Percentiles rank a stretch among this genome's conserved stretches.
These are phyloP conservation scores for Erythrocercus mccallii DNA, from an alignment of 2,113 vertebrate species.

Conservation along the genomic window DNA sequence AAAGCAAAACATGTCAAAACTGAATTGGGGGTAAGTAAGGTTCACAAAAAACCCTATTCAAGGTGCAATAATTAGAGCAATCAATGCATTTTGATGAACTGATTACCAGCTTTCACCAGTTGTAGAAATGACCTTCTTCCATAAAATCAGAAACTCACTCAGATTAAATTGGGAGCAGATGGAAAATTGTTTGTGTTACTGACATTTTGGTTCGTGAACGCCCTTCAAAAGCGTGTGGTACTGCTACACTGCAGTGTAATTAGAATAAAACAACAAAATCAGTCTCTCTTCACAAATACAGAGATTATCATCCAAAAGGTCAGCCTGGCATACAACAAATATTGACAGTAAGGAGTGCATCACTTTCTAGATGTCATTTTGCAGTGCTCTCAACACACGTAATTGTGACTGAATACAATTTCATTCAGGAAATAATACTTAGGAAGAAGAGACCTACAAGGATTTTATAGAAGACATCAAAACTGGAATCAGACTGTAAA, in stretches of 20 bases:
- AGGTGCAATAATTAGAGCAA: conserved; percentile 23
- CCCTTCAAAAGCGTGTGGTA: not conserved
- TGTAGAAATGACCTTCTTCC: conserved; percentile 27
- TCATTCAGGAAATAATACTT: not conserved
- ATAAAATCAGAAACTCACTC: conserved; percentile 19
- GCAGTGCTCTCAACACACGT: not conserved
- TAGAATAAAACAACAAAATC: conserved; percentile 32
- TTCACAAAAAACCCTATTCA: not conserved
- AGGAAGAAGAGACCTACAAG: not conserved
- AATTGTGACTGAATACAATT: not conserved
- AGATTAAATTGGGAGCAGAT: conserved; percentile 47
- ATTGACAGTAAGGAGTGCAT: not conserved
- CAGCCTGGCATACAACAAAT: not conserved
- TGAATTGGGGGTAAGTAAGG: not conserved
- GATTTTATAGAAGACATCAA: not conserved
- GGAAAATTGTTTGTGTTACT: conserved; percentile 31
- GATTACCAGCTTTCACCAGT: conserved; percentile 43
- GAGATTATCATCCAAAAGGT: conserved; percentile 1
- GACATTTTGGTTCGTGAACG: conserved; percentile 35
- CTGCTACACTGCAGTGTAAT: not conserved
- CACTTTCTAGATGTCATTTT: not conserved
- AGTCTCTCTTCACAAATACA: not conserved
- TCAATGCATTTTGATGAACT: conserved; percentile 54
- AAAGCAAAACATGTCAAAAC: not conserved
- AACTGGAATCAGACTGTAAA: not conserved